These are phyloP conservation scores for Catharus ustulatus DNA, from an alignment of 2,797 vertebrate genomes.

Conservation along the genomic window DNA sequence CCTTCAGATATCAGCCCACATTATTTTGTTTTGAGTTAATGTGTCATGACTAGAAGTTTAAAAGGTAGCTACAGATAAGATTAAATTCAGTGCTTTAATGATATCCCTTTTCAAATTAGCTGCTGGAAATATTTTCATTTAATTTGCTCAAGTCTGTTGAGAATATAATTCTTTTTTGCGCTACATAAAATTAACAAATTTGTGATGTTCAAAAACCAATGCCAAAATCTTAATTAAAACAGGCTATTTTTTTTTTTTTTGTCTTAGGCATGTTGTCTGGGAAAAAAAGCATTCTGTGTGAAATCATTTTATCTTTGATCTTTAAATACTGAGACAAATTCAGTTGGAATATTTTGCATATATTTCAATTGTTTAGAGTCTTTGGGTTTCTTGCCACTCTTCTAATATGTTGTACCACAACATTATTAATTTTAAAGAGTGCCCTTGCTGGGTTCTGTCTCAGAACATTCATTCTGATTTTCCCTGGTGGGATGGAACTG, in stretches of 20 bases:
- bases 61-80: conserved; percentile 66
- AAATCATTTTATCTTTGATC: conserved; percentile 64
- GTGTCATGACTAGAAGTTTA: conserved; percentile 63
- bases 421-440: background rate
- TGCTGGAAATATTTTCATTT: conserved; percentile 66
- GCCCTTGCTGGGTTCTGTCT: background rate
- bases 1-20: conserved; percentile 64
- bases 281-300: conserved; percentile 30
- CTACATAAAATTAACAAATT: conserved; percentile 54
- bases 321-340: conserved; percentile 53
- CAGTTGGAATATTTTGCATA: background rate
- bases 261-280: conserved; percentile 20
- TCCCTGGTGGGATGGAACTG: background rate
- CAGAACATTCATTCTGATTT: background rate
- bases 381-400: background rate
- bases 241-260: background rate
- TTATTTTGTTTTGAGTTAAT: conserved; percentile 70
- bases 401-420: background rate
- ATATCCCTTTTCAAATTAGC: conserved; percentile 57
- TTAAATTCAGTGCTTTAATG: conserved; percentile 62
- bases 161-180: conserved; percentile 54
- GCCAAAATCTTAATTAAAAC: conserved; percentile 53
- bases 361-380: background rate
- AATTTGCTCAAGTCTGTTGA: conserved; percentile 53
- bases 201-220: conserved; percentile 41